Base-by-base conservation (phyloP, 2,797 vertebrate genomes). In the Pseudomugil gertrudae region DNA sequence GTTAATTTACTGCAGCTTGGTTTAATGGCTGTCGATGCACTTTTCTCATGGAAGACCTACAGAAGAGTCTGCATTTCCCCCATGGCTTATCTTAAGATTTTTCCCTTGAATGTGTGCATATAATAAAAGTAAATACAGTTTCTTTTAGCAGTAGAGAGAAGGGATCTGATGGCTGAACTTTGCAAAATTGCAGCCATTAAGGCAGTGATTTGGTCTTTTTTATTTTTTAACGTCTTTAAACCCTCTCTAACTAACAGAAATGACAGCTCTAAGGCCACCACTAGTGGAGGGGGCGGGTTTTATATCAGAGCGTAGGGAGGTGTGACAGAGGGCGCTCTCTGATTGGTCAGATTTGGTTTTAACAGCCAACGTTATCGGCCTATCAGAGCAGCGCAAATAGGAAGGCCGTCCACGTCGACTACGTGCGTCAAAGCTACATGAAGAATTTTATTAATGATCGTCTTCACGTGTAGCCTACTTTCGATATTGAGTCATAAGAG, bases 281-380 rank as follows among this genome's bases (percentile, higher is more conserved):
- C n/a, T n/a, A 21, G 17, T 66, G 14, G 21, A 74, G 3, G 14
- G 66, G 89, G 85, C 79, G 86, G 79, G 63, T 10, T 55, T 66
- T 63, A 17, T 55, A 0, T 0, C 0, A 40, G 63, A 81, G 87
- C 91, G 92, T 93, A 59, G 83, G 92, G 92, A 87, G 93, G 93
- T 94, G 93, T 94, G 93, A 92, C 91, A 74, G 30, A 78, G 33
- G 8, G 10, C 13, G 27, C 24, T 2, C 0, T 51, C 58, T 76
- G 63, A 93, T 93, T 93, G 92, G 92, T 29, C 60, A 1, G 1
- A 1, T 11, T 1, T 0, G n/a, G 2, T 10, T 60, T 78, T 85
- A 68, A 93, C 83, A 70, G 90, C 68, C 92, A 91, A 27, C 47
- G 1, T 0, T 0, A n/a, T 0, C 30, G n/a, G 36, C 92, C 81